Evolutionary conservation across 2,113 vertebrate genomes (phyloP), one percentile per base, ranked within the genome.

Genomic region (Cervus canadensis): DNA sequence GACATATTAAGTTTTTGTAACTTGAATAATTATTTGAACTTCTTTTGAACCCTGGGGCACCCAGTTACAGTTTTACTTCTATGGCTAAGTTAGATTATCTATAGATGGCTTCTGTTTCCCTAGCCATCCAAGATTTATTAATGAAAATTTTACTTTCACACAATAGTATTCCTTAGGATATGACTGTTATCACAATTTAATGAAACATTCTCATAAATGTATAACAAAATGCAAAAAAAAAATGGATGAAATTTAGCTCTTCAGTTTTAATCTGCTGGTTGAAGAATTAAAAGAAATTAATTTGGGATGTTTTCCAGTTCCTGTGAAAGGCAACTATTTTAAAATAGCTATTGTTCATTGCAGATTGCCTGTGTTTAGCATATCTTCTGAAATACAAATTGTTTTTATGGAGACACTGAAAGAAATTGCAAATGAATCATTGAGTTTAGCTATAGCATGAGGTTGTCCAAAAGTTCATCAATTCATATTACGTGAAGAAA

Each of bases 401-500:
- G 91, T 88, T 98, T 98, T 98, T 93, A 62, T 95, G 74, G 85
- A 98, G 87, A 98, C 92, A 99, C 98, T 98, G 98, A 98, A 98
- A 97, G 88, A 96, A 99, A 98, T 98, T 98, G 98, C 98, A 97
- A 99, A 98, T 98, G 96, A 98, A 98, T 98, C 97, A 98, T 97
- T 98, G 97, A 88, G 94, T 98, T 98, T 98, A 97, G 95, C 97
- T 98, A 97, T 98, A 98, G 97, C 92, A 97, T 97, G 94, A 94
- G 62, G 87, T 87, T 98, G 95, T 98, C 96, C 89, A 98, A 98
- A 99, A 98, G 97, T 98, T 99, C 97, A 98, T 99, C 98, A 98
- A 98, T 98, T 98, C 97, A 98, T 98, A 98, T 98, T 98, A 98
- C 96, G 98, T 98, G 98, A 99, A 98, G 98, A 98, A 98, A 98